Percentiles rank a stretch among this genome's conserved stretches.
Conservation (phyloP, 2,888 invertebrate genomes). For the Pogonocherus hispidulus region DNA sequence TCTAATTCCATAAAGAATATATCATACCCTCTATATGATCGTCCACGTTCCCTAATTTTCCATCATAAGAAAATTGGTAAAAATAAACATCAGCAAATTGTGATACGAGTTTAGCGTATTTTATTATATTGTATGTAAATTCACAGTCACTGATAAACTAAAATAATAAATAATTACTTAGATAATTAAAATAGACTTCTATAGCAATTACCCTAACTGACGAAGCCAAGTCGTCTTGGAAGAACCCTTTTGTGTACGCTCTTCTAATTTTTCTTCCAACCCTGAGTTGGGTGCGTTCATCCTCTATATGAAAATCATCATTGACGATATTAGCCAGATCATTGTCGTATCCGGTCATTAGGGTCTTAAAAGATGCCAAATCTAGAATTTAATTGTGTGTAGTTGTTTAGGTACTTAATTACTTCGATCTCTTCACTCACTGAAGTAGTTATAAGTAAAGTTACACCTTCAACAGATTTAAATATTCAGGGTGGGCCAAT, state of each 20-base stretch:
- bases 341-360: slow-evolving; percentile 10
- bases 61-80: slow-evolving; percentile 35
- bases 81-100: slow-evolving; percentile 25
- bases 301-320: slow-evolving; percentile 17
- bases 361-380: background rate
- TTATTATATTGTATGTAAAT: slow-evolving; percentile 23
- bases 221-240: slow-evolving; percentile 12
- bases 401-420: no score
- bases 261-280: background rate
- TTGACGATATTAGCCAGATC: slow-evolving; percentile 3
- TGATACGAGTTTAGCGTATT: slow-evolving; percentile 25
- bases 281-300: background rate
- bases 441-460: no score
- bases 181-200: background rate
- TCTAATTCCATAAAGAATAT: background rate
- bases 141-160: slow-evolving; percentile 28
- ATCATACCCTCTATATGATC: slow-evolving; percentile 20
- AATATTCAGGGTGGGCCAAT: no score
- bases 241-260: background rate
- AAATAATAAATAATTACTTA: background rate
- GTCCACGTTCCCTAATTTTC: slow-evolving; percentile 17
- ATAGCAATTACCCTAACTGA: slow-evolving; percentile 14
- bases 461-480: no score
- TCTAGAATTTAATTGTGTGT: background rate
- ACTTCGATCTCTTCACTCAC: no score